Conservation (phyloP, 2,797 vertebrate genomes). For the Tamandua tetradactyla region DNA sequence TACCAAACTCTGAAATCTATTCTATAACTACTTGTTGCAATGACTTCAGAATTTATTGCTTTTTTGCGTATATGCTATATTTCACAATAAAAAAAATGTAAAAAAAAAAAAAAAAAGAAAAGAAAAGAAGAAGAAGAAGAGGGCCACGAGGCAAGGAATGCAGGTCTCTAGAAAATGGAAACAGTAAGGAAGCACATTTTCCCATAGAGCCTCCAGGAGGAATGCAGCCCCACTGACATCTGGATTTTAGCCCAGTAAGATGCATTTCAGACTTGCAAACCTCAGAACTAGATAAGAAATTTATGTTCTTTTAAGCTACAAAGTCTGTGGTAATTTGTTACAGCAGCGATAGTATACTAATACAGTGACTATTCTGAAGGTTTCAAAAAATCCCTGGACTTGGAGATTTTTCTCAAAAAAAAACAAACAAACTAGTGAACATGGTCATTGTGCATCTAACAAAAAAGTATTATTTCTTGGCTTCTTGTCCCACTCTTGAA, state of each 20-base stretch:
- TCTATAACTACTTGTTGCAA: too few species aligned
- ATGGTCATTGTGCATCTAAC: background rate
- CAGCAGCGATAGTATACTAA: background rate
- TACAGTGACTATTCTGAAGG: background rate
- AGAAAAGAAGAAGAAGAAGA: too few species aligned
- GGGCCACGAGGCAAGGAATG: background rate
- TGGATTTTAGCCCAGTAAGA: background rate
- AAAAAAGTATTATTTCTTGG: background rate
- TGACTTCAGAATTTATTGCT: too few species aligned
- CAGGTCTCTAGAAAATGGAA: background rate
- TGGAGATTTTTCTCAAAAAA: background rate
- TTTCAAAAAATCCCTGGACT: slow-evolving; percentile 30
- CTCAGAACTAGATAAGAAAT: background rate
- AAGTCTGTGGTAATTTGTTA: background rate
- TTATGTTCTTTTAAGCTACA: background rate
- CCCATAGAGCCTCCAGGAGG: background rate
- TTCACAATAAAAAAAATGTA: too few species aligned
- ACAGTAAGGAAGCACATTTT: background rate
- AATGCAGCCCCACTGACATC: background rate
- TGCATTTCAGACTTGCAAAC: background rate
- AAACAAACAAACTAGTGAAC: slow-evolving; percentile 38
- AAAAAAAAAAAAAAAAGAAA: too few species aligned
- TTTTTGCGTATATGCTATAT: too few species aligned
- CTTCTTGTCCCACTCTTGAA: background rate
- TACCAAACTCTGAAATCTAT: too few species aligned